A percentile compares a stretch with the other conserved stretches of the same genome.
These are phyloP conservation scores for Reticulitermes speratus DNA, from an alignment of 1,140 invertebrate genomes.

Conservation along the genomic window DNA sequence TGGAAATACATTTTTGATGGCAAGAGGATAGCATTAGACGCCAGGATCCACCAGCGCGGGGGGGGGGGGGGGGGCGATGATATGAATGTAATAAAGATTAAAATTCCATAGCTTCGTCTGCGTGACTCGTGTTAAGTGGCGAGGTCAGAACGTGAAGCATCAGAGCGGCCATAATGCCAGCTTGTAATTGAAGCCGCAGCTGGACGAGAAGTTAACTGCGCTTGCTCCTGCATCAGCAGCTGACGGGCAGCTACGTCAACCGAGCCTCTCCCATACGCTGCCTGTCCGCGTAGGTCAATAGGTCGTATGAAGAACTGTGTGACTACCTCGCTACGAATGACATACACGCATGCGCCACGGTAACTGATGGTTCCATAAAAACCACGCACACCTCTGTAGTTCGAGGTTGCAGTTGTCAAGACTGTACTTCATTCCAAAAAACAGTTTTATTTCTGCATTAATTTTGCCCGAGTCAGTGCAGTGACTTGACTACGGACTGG, in stretches of 20 bases:
- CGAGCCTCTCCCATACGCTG: neutral
- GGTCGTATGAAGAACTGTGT: no score
- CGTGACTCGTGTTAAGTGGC: neutral
- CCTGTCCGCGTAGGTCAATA: no score
- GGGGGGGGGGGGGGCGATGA: neutral
- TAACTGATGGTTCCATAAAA: no score
- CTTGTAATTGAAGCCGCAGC: neutral
- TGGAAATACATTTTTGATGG: neutral
- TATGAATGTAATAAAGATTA: neutral
- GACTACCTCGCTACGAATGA: no score
- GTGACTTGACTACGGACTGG: no score
- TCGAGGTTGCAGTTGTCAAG: no score
- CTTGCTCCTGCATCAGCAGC: neutral
- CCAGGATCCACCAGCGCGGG: neutral
- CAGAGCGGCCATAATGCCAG: neutral
- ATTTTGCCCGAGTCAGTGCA: no score
- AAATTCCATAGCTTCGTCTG: neutral
- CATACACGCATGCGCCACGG: no score
- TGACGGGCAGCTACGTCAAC: neutral
- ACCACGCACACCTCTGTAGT: no score
- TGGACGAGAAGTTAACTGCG: neutral
- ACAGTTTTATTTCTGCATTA: no score
- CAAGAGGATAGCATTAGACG: neutral
- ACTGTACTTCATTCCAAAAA: no score
- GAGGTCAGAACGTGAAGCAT: neutral